phyloP scores from a whole-genome alignment of 2,113 vertebrate genomes.

The Seriola aureovittata region DNA sequence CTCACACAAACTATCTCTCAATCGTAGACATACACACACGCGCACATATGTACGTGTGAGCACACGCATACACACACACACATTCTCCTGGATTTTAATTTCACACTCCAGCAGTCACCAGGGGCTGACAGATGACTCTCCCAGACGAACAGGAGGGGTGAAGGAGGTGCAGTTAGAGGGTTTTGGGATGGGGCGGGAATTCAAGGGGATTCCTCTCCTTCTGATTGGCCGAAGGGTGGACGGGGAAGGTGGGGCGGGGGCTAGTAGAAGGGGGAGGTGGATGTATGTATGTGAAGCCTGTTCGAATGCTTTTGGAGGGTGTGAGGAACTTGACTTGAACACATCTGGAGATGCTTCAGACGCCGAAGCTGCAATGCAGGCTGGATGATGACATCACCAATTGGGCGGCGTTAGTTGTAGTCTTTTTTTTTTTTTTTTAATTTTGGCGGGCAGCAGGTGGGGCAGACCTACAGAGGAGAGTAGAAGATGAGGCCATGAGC shows the following conservation, averaged over 20 bases:
- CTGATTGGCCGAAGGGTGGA: slow-evolving; percentile 69
- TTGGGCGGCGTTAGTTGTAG: slow-evolving; percentile 5
- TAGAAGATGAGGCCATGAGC: slow-evolving; percentile 43
- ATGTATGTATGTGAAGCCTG: slow-evolving; percentile 26
- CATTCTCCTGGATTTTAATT: slow-evolving; percentile 90
- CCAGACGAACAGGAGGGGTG: slow-evolving; percentile 67
- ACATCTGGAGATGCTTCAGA: slow-evolving; percentile 55
- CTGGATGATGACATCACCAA: slow-evolving; percentile 72
- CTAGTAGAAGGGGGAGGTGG: background rate
- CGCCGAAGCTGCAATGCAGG: slow-evolving; percentile 15
- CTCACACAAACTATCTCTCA: slow-evolving; percentile 42
- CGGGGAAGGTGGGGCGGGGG: background rate
- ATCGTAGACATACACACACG: slow-evolving; percentile 37
- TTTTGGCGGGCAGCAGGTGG: slow-evolving; percentile 52
- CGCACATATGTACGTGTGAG: background rate
- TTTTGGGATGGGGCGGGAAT: slow-evolving; percentile 55
- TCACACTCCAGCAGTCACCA: slow-evolving; percentile 86
- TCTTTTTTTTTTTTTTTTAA: background rate
- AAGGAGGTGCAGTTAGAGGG: slow-evolving; percentile 52
- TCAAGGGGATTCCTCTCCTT: slow-evolving; percentile 41
- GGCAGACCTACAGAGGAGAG: slow-evolving; percentile 26
- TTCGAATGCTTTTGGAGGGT: slow-evolving; percentile 61
- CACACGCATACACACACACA: slow-evolving; percentile 43
- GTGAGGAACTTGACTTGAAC: slow-evolving; percentile 33
- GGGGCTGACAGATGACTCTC: slow-evolving; percentile 89